Percentiles rank a stretch among this genome's conserved stretches.
Conservation (phyloP, 1,140 invertebrate species). For the Drosophila nebulosa region DNA sequence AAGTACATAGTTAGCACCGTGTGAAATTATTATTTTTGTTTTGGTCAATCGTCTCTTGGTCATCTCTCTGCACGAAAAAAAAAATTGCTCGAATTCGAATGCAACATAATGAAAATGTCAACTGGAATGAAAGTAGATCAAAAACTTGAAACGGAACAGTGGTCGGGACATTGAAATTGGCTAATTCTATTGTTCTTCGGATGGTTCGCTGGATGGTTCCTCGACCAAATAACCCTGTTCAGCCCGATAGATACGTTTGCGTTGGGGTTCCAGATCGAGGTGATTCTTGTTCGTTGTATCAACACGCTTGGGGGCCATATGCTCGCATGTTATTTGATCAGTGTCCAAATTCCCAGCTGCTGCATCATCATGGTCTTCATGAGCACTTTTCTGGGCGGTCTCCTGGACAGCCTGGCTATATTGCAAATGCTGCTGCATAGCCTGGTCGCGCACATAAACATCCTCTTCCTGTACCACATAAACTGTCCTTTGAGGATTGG, state of each 20-base stretch:
- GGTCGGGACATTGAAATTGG: background rate
- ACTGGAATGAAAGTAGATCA: background rate
- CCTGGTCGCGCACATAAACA: background rate
- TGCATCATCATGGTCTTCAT: too few relatives aligned
- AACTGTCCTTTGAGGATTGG: background rate
- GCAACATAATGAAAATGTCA: background rate
- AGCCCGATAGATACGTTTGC: conserved; percentile 42
- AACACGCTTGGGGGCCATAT: too few relatives aligned
- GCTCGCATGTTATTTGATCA: background rate
- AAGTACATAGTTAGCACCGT: background rate
- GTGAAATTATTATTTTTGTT: background rate
- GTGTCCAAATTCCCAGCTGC: background rate
- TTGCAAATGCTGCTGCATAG: background rate
- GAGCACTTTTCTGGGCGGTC: too few relatives aligned
- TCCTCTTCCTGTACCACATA: background rate
- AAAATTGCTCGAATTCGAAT: background rate
- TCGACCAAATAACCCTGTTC: conserved; percentile 64
- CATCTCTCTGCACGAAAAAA: background rate
- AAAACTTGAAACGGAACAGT: background rate
- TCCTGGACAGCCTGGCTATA: too few relatives aligned
- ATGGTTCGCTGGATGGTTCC: conserved; percentile 55
- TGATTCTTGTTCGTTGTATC: background rate
- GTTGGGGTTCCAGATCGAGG: background rate
- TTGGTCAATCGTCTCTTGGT: too few relatives aligned
- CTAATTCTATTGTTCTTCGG: conserved; percentile 24